Evolutionary conservation across 2,113 vertebrate species (phyloP), one percentile per base, ranked within the genome.

Genomic region (Poecilia latipinna): DNA sequence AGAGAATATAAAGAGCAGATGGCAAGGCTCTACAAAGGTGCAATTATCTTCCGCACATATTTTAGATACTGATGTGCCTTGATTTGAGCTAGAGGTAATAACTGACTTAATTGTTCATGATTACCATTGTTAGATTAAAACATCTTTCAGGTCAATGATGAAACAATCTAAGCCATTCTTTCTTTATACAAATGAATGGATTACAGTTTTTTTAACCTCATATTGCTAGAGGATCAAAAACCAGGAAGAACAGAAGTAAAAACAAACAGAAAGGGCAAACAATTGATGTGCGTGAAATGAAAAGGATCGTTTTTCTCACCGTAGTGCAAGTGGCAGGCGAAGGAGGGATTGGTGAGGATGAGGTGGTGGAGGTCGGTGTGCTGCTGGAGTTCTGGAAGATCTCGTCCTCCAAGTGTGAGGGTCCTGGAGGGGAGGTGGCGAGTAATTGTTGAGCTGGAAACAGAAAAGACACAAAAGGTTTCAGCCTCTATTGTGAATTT

Each of bases 331-430:
- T 96, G 83, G 96, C 96, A 0, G 96, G 96, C 8, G 96, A 96
- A n/a, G 95, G 95, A 0, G 96, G 96, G 70, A 96, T 96, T 61
- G 96, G 96, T 0, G 96, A 97, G 29, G 96, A 96, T 4, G 96
- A 97, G 31, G 96, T 97, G 83, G 96, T 97, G 24, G 96, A 97
- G 31, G 96, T 97, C 85, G 96, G 97, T 13, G 96, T 97, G 92
- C 96, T 96, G 94, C 96, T 97, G n/a, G 96, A 97, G 91, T 96
- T 94, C 85, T 95, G 96, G 93, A 97, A 97, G 91, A 96, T 93
- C 88, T 97, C 96, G 1, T 97, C 96, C 86, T 97, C 96, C 90
- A 95, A 85, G 85, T 95, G 93, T 37, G 95, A 96, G 90, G 95
- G 92, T 79, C 95, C 94, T 13, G 96, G 94, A 0, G 96, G 96